A percentile compares a stretch with the other conserved stretches of the same genome.
These are phyloP conservation scores for Diplazon laetatorius DNA, from an alignment of 2,888 invertebrate genomes.

Conservation along the genomic window DNA sequence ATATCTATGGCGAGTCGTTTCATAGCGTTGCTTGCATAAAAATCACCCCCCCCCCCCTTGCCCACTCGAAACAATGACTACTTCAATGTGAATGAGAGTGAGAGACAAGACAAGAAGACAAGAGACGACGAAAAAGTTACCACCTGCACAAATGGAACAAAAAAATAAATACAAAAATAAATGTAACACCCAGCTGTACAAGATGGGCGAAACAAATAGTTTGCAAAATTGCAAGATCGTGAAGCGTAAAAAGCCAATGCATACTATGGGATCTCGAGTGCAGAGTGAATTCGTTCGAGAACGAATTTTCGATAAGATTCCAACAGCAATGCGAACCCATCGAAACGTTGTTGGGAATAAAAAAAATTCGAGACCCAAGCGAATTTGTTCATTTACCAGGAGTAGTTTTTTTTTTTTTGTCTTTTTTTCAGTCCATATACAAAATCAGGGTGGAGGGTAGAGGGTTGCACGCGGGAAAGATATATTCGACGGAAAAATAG, in stretches of 20 bases:
- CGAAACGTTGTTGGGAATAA: conserved; percentile 73
- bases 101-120: too few species aligned
- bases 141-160: conserved; percentile 24
- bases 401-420: conserved; percentile 29
- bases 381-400: neutral
- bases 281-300: conserved; percentile 58
- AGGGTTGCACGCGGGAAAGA: conserved; percentile 11
- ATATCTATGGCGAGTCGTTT: too few species aligned
- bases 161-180: conserved; percentile 2
- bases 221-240: conserved; percentile 51
- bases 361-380: conserved; percentile 75
- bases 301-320: conserved; percentile 79
- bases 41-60: too few species aligned
- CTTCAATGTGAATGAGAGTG: too few species aligned
- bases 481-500: conserved; percentile 26
- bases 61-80: too few species aligned
- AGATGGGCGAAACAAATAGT: conserved; percentile 18
- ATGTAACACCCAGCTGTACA: neutral
- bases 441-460: neutral
- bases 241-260: conserved; percentile 2
- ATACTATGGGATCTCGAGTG: conserved; percentile 15
- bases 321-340: conserved; percentile 68
- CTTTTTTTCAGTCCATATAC: neutral
- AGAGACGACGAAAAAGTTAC: conserved; percentile 22
- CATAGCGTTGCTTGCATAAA: too few species aligned